phyloP scores from a whole-genome alignment of 1,140 invertebrate species.

The Chlorops oryzae region DNA sequence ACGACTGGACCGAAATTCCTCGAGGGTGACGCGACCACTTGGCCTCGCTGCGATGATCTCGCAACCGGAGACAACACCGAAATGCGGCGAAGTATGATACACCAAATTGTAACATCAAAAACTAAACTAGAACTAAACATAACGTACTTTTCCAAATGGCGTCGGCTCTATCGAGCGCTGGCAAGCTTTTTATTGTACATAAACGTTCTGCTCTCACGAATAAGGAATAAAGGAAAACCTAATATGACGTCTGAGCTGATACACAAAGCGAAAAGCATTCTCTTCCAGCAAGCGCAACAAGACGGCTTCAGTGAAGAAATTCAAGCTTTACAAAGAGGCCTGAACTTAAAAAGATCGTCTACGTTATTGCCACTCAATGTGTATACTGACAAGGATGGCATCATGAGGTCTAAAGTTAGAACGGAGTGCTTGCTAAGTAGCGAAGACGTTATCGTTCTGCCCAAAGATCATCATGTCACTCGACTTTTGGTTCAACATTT shows the following conservation, averaged over 20 bases:
- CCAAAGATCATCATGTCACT: conserved; percentile 29
- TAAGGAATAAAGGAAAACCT: no score
- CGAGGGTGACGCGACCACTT: neutral
- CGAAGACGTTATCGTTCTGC: neutral
- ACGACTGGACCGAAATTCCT: no score
- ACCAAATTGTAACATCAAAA: no score
- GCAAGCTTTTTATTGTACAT: neutral
- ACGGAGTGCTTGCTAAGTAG: neutral
- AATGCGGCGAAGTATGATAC: no score
- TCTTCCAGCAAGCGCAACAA: neutral
- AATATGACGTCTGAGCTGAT: no score
- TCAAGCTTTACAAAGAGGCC: neutral
- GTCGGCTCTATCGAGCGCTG: neutral
- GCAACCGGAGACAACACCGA: neutral
- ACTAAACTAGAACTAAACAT: no score
- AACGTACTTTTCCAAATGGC: conserved; percentile 1
- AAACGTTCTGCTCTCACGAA: neutral
- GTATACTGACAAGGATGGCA: neutral
- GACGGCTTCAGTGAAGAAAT: conserved; percentile 3
- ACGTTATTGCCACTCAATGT: neutral
- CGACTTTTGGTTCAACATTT: conserved; percentile 30
- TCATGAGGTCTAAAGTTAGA: conserved; percentile 1
- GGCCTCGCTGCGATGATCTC: neutral
- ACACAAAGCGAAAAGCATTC: neutral
- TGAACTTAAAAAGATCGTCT: neutral